These are phyloP conservation scores for Simalia tracyae DNA, from an alignment of 2,797 vertebrate genomes.

Conservation along the genomic window DNA sequence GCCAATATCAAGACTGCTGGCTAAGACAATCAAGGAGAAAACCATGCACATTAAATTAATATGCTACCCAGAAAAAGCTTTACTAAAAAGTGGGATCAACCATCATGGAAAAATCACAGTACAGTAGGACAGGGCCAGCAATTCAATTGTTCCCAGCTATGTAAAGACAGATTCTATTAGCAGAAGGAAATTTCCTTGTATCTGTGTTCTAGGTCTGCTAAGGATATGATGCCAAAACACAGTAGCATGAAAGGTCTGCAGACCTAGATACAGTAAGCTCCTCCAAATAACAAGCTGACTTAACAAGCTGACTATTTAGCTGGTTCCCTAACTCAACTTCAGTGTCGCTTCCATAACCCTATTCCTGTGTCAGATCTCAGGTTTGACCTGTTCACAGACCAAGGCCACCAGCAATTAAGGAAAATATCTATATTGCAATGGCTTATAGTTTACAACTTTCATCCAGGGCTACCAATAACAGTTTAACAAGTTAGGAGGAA, in stretches of 20 bases:
- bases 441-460: neutral
- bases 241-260: neutral
- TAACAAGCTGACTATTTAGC: neutral
- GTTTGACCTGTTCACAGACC: neutral
- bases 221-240: neutral
- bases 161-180: neutral
- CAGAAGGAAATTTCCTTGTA: neutral
- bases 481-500: neutral
- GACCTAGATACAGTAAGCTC: neutral
- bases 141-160: neutral
- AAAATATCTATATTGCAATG: neutral
- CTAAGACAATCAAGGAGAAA: neutral
- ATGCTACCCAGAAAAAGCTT: neutral
- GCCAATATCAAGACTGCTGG: neutral
- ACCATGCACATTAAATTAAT: neutral
- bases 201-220: neutral
- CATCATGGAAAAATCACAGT: neutral
- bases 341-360: neutral
- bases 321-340: neutral
- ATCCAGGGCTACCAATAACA: neutral
- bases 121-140: neutral
- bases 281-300: neutral
- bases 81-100: neutral
- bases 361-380: neutral
- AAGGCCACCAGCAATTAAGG: neutral